These are phyloP conservation scores for Anthrax anthrax DNA, from an alignment of 2,888 invertebrate species.

Conservation along the genomic window DNA sequence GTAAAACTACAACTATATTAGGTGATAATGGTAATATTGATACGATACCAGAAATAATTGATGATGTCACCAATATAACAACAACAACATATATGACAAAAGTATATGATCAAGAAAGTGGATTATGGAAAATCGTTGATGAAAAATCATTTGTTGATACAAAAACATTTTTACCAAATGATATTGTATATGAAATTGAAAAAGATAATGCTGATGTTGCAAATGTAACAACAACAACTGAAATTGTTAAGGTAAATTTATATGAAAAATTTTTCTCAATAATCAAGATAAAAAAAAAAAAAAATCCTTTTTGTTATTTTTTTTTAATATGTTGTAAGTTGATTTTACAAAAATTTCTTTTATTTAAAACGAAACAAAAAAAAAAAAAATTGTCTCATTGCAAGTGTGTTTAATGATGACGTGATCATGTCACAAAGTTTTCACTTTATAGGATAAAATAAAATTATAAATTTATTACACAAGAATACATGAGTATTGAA, in stretches of 20 bases:
- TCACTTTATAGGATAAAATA: no score
- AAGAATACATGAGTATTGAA: no score
- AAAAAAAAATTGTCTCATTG: no score
- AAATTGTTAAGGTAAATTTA: constrained; percentile 34
- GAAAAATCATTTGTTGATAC: constrained; percentile 33
- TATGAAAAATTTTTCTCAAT: no score
- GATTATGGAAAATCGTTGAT: constrained; percentile 34
- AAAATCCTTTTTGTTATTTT: not conserved
- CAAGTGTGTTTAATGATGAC: no score
- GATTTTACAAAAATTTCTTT: no score
- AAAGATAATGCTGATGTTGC: constrained; percentile 36
- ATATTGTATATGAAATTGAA: constrained; percentile 35
- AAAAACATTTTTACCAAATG: constrained; percentile 32
- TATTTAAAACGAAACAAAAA: no score
- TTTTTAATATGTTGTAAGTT: no score
- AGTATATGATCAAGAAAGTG: constrained; percentile 33
- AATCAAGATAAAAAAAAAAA: not conserved
- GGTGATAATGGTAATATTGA: constrained; percentile 14
- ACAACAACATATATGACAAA: constrained; percentile 35
- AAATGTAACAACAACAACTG: constrained; percentile 35
- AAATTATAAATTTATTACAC: no score
- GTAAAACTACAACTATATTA: not conserved
- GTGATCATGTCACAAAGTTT: no score
- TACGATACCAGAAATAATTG: constrained; percentile 32
- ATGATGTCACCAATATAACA: constrained; percentile 35